Percentiles rank a stretch among this genome's conserved stretches.
Conservation (phyloP, 2,888 invertebrate species). For the Disparrhopalites patrizii region DNA sequence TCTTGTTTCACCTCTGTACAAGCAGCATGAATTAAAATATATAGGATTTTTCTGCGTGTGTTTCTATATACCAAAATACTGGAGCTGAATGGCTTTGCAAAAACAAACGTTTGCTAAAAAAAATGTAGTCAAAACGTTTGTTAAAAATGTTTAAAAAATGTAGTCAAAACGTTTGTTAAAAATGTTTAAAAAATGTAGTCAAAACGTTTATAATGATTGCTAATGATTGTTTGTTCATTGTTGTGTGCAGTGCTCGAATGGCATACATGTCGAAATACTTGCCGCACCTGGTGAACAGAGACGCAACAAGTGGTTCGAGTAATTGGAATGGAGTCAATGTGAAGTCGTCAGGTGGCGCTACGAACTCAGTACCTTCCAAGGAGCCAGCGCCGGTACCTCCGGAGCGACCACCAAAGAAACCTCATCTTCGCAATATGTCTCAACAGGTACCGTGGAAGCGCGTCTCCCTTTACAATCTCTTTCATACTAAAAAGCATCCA, state of each 20-base stretch:
- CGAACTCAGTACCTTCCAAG: conserved; percentile 28
- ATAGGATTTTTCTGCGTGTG: no score
- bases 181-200: background rate
- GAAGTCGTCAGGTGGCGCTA: background rate
- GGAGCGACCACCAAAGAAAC: conserved; percentile 73
- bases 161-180: no score
- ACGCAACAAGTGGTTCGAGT: conserved; percentile 26
- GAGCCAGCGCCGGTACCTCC: conserved; percentile 51
- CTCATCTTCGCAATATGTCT: conserved; percentile 57
- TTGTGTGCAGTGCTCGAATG: conserved; percentile 43
- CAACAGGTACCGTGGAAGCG: conserved; percentile 42
- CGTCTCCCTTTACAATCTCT: no score
- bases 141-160: no score
- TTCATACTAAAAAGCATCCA: no score
- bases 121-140: no score
- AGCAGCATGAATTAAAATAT: no score
- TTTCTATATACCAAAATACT: no score
- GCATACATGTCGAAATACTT: conserved; percentile 48
- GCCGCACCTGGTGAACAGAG: conserved; percentile 46
- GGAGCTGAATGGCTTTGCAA: no score
- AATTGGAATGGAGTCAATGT: conserved; percentile 32
- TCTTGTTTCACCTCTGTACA: no score
- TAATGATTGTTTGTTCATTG: conserved; percentile 10
- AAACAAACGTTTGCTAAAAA: no score
- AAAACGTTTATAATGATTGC: background rate